A percentile compares a stretch with the other conserved stretches of the same genome.
phyloP scores from a whole-genome alignment of 2,797 vertebrate species.

The Halcyon chelicuti region DNA sequence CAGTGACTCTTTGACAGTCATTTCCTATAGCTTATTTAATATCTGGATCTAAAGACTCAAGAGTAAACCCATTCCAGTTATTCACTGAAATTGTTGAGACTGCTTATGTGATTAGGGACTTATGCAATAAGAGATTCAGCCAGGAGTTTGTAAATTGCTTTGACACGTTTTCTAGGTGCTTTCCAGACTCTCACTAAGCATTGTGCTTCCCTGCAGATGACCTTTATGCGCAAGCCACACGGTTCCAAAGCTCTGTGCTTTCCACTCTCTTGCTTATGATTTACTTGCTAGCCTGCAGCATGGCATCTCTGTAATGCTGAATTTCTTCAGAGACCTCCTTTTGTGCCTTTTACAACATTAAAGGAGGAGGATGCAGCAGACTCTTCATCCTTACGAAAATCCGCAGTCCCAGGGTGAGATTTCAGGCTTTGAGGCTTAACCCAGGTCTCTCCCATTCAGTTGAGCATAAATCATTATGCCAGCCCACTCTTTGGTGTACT shows the following conservation, averaged over 20 bases:
- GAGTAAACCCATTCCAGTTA: constrained; percentile 7
- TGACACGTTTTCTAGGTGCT: constrained; percentile 28
- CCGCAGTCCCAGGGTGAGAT: not conserved
- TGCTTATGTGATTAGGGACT: not conserved
- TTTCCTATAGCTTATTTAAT: not conserved
- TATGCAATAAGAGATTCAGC: not conserved
- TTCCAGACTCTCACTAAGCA: not conserved
- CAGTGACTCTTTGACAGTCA: not conserved
- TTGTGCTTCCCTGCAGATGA: not conserved
- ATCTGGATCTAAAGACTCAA: not conserved
- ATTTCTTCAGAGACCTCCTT: not conserved
- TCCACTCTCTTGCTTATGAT: not conserved
- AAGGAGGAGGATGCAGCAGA: not conserved
- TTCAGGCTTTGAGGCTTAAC: not conserved
- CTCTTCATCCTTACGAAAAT: not conserved
- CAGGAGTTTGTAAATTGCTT: constrained; percentile 26
- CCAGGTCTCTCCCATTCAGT: not conserved
- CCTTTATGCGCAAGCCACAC: not conserved
- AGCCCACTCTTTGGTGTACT: not conserved
- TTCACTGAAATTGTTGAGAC: not conserved
- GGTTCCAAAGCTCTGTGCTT: not conserved
- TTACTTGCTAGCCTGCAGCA: not conserved
- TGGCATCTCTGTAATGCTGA: not conserved
- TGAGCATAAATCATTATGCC: not conserved
- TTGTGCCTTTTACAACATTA: not conserved